A percentile compares a stretch with the other conserved stretches of the same genome.
These are phyloP conservation scores for Archips crataeganus DNA, from an alignment of 2,888 invertebrate genomes.

Conservation along the genomic window DNA sequence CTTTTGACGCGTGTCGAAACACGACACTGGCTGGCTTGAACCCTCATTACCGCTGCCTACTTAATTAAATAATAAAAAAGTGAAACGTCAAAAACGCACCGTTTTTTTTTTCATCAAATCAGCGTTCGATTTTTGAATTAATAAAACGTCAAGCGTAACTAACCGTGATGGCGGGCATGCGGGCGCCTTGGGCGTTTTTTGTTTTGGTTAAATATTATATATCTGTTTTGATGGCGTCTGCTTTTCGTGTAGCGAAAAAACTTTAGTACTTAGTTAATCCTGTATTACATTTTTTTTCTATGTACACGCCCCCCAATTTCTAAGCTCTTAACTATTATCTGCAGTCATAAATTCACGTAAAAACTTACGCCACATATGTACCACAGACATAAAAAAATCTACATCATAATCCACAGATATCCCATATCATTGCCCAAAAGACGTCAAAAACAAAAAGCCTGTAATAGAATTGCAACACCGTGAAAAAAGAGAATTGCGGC, in stretches of 20 bases:
- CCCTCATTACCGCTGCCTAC: constrained; percentile 70
- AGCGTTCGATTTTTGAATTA: constrained; percentile 41
- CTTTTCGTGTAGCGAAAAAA: neutral
- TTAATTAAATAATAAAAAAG: constrained; percentile 67
- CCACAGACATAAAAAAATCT: neutral
- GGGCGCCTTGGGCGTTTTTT: constrained; percentile 36
- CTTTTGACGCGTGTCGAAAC: constrained; percentile 70
- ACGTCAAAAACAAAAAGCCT: constrained; percentile 51
- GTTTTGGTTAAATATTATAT: neutral
- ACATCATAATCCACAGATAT: neutral
- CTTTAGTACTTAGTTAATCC: neutral
- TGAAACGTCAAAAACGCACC: constrained; percentile 29
- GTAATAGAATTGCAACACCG: constrained; percentile 74
- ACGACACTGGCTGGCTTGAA: constrained; percentile 63
- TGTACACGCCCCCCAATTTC: too few relatives aligned
- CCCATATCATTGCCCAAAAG: constrained; percentile 18
- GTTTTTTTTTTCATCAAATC: constrained; percentile 44
- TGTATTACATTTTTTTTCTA: too few relatives aligned
- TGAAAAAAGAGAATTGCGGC: constrained; percentile 75
- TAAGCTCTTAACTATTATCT: too few relatives aligned
- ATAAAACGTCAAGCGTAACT: constrained; percentile 49
- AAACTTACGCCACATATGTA: neutral
- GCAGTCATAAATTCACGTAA: too few relatives aligned
- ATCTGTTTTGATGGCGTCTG: neutral
- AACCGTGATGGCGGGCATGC: constrained; percentile 38